These are phyloP conservation scores for Echinops telfairi DNA, from an alignment of 2,113 vertebrate species.

Conservation along the genomic window DNA sequence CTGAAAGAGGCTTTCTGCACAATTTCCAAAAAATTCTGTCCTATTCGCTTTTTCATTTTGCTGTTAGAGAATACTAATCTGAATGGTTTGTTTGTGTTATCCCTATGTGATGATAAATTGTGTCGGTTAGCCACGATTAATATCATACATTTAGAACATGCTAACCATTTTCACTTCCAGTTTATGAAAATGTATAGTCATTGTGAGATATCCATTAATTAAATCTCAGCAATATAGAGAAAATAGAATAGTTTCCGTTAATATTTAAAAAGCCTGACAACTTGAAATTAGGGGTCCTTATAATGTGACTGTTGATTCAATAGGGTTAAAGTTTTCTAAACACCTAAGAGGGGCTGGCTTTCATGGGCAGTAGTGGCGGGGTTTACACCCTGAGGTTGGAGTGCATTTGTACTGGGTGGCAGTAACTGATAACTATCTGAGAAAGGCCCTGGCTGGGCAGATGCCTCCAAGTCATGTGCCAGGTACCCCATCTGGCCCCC, in stretches of 20 bases:
- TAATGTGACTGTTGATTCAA: slow-evolving; percentile 25
- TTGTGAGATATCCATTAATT: slow-evolving; percentile 33
- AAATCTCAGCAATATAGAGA: background rate
- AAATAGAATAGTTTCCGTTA: slow-evolving; percentile 13
- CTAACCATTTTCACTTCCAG: slow-evolving; percentile 15
- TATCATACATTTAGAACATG: slow-evolving; percentile 32
- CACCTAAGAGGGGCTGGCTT: background rate
- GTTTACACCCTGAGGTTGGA: too few species aligned
- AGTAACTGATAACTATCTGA: too few species aligned
- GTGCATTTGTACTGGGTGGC: too few species aligned
- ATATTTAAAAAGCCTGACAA: background rate
- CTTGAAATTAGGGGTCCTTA: background rate
- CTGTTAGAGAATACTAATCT: slow-evolving; percentile 39
- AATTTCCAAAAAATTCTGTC: background rate
- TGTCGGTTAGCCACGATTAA: slow-evolving; percentile 3
- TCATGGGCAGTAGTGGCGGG: too few species aligned
- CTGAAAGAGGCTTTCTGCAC: slow-evolving; percentile 23
- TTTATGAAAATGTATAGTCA: slow-evolving; percentile 29
- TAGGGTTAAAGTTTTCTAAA: background rate
- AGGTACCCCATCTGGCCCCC: too few species aligned
- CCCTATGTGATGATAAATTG: slow-evolving; percentile 26
- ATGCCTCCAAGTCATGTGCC: too few species aligned
- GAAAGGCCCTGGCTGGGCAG: too few species aligned
- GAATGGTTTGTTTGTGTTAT: slow-evolving; percentile 30
- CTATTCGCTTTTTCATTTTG: slow-evolving; percentile 50